Evolutionary conservation across 2,888 invertebrate species (phyloP), one percentile per base, ranked within the genome.

Genomic region (Operophtera brumata): DNA sequence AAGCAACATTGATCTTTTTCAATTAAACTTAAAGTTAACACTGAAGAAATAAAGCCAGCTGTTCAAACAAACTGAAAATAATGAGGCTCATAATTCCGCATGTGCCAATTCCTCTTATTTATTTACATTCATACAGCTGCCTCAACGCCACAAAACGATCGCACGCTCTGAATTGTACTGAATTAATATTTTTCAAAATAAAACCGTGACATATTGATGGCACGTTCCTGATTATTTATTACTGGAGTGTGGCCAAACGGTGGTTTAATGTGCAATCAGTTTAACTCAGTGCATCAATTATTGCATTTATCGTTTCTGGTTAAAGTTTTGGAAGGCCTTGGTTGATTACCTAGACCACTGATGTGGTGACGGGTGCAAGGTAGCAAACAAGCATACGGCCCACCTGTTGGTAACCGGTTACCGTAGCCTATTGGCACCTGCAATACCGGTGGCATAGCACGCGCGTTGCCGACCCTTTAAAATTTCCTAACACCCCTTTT

Each of bases 261-360:
- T 62, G 65, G 63, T 63, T 70, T 68, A 70, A 70, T 74, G 71
- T 65, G 72, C 71, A 73, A 73, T 75, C 72, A 69, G 61, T 64
- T 61, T 71, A 69, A 75, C 75, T 69, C 59, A 62, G 47, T 50
- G 53, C 54, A 54, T 55, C 59, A 59, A 52, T 64, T 57, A 57
- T 47, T 56, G 51, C 39, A 42, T 41, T 58, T 39, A 10, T 13
- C 37, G 6, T 37, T 6, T 34, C 34, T 11, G 34, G n/a, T n/a
- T n/a, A n/a, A n/a, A n/a, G n/a, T n/a, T n/a, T n/a, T n/a, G n/a
- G n/a, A n/a, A n/a, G n/a, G n/a, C n/a, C n/a, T n/a, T n/a, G n/a
- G n/a, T n/a, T n/a, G n/a, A n/a, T n/a, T n/a, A n/a, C n/a, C n/a
- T n/a, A n/a, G n/a, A n/a, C n/a, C n/a, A n/a, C n/a, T n/a, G n/a